Conservation (phyloP, 2,888 invertebrate genomes). For the Aspidiotus rigidus region DNA sequence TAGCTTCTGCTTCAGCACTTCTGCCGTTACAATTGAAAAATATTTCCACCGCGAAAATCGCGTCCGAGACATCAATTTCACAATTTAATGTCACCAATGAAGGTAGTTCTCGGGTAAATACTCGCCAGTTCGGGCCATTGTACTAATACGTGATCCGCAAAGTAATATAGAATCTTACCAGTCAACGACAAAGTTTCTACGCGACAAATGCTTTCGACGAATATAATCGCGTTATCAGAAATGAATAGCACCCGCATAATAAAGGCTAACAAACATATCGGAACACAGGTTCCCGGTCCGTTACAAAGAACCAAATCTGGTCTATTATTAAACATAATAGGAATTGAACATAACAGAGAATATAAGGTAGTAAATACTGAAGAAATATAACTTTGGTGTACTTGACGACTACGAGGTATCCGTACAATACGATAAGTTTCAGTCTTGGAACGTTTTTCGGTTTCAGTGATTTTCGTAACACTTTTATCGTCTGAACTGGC, state of each 20-base stretch:
- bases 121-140: conserved; percentile 75
- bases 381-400: conserved; percentile 73
- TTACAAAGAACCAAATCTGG: conserved; percentile 83
- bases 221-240: conserved; percentile 64
- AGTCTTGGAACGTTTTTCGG: conserved; percentile 41
- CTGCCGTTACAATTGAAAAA: not conserved
- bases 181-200: conserved; percentile 80
- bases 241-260: conserved; percentile 60
- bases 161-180: conserved; percentile 72
- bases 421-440: conserved; percentile 46
- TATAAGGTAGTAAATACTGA: conserved; percentile 68
- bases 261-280: conserved; percentile 71
- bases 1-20: not conserved
- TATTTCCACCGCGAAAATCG: not conserved
- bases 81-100: conserved; percentile 15
- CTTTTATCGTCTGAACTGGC: conserved; percentile 72
- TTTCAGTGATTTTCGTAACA: conserved; percentile 51
- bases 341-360: conserved; percentile 60
- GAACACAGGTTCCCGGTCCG: conserved; percentile 95
- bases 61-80: not conserved
- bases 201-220: conserved; percentile 90
- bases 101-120: conserved; percentile 4
- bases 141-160: conserved; percentile 79
- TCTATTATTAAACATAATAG: conserved; percentile 55
- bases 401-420: conserved; percentile 77